Evolutionary conservation across 2,797 vertebrate species (phyloP).

Genomic region (Balearica regulorum): DNA sequence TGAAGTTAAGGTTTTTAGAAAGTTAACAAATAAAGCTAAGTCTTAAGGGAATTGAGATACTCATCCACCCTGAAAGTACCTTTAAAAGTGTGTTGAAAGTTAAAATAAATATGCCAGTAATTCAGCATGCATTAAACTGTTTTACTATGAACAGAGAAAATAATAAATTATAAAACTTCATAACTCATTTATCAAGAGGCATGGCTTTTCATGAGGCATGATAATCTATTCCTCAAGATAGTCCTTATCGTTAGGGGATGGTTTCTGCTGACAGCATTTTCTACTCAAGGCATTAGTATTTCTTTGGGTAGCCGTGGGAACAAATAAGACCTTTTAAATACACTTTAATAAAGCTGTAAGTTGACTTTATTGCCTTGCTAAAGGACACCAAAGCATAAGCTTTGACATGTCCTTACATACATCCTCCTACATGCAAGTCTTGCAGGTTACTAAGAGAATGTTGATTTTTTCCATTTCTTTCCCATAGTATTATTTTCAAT

Average conservation of each 20-base stretch:
- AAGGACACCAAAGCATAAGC: background rate
- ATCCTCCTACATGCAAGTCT: background rate
- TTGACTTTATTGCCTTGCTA: constrained; percentile 28
- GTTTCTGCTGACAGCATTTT: constrained; percentile 15
- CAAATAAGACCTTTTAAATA: constrained; percentile 37
- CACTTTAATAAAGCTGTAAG: background rate
- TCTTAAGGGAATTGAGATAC: background rate
- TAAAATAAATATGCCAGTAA: background rate
- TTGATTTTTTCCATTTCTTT: background rate
- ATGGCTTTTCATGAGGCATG: constrained; percentile 30
- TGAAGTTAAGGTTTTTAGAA: background rate
- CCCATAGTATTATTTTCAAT: background rate
- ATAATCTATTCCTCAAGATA: constrained; percentile 30
- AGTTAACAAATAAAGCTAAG: background rate
- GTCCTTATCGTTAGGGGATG: constrained; percentile 3
- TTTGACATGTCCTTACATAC: constrained; percentile 24
- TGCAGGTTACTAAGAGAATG: background rate
- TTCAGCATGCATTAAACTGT: background rate
- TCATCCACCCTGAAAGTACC: background rate
- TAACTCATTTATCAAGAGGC: constrained; percentile 24
- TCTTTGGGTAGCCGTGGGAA: constrained; percentile 53
- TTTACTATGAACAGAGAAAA: constrained; percentile 14
- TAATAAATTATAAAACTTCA: background rate
- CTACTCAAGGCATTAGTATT: constrained; percentile 25
- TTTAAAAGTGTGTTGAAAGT: background rate